Evolutionary conservation across 2,113 vertebrate species (phyloP), one percentile per base, ranked within the genome.

Genomic region (Conger conger): DNA sequence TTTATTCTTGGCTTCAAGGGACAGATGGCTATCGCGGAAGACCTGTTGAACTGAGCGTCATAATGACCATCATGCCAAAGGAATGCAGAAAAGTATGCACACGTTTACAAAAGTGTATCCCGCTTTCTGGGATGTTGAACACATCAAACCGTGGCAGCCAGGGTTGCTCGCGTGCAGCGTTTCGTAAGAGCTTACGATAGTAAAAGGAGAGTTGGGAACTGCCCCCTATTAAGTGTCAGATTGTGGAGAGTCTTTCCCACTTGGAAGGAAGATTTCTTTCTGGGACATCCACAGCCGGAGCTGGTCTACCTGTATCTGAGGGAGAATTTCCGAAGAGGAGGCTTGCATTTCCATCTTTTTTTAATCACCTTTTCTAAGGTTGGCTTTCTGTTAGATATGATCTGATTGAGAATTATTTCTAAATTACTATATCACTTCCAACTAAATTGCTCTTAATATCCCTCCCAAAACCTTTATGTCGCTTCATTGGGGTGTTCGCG

Each of bases 161-260:
- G 92, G 92, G 84, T 88, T 94, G 94, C 95, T 96, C 95, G 94
- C 96, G 95, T 94, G 91, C 92, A 86, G 92, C 91, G 93, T 97
- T 97, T 98, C 96, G 96, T 96, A 96, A 97, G 94, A 93, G 91
- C 93, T 91, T 93, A 93, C 92, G 93, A 94, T 94, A 94, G 95
- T 95, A 96, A 96, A 95, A 88, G 92, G 96, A 95, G 96, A 95
- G 93, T 87, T 92, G 94, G 96, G 97, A 96, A 95, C 97, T 95
- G 95, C 97, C 97, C 97, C 96, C 95, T 96, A 94, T 98, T 99
- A 98, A 99, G 98, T 94, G 96, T 96, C 96, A 95, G 94, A 92
- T 94, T 94, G 94, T 94, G 95, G 94, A 94, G 94, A 96, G 95
- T 95, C 96, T 96, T 96, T 73, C 96, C 95, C 97, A 97, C 95